phyloP scores from a whole-genome alignment of 2,797 vertebrate species.

The Lepilemur septentrionalis region DNA sequence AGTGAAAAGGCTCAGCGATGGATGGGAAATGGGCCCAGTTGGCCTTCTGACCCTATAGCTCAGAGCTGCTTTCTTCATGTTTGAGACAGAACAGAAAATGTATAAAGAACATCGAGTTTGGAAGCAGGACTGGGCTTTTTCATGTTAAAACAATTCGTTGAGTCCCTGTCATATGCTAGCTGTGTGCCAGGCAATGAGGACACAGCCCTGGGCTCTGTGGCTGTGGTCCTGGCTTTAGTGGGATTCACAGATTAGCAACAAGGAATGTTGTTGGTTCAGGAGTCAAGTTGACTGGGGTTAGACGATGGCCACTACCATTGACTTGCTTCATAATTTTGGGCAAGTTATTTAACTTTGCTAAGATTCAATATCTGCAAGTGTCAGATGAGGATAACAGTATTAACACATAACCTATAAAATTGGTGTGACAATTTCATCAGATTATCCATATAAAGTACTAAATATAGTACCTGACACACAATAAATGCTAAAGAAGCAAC shows the following conservation, averaged over 20 bases:
- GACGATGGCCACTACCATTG: rapidly evolving
- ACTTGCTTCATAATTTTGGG: not conserved
- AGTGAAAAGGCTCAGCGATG: not conserved
- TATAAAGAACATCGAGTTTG: not conserved
- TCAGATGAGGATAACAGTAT: not conserved
- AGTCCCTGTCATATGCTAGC: not conserved
- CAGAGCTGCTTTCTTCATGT: not conserved
- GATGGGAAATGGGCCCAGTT: not conserved
- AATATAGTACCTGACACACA: not conserved
- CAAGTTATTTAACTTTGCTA: not conserved
- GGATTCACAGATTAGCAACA: not conserved
- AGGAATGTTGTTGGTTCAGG: not conserved
- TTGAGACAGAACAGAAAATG: not conserved
- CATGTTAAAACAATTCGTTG: not conserved
- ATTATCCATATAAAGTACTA: not conserved
- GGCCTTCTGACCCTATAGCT: not conserved
- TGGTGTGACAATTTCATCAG: not conserved
- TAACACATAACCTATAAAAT: not conserved
- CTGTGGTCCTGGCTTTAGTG: not conserved
- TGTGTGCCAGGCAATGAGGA: not conserved
- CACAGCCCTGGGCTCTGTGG: rapidly evolving
- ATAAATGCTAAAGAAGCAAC: not conserved
- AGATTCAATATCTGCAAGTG: not conserved
- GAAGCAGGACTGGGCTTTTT: not conserved
- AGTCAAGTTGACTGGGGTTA: not conserved